Conservation (phyloP, 1,140 invertebrate species). For the Sinonovacula constricta region DNA sequence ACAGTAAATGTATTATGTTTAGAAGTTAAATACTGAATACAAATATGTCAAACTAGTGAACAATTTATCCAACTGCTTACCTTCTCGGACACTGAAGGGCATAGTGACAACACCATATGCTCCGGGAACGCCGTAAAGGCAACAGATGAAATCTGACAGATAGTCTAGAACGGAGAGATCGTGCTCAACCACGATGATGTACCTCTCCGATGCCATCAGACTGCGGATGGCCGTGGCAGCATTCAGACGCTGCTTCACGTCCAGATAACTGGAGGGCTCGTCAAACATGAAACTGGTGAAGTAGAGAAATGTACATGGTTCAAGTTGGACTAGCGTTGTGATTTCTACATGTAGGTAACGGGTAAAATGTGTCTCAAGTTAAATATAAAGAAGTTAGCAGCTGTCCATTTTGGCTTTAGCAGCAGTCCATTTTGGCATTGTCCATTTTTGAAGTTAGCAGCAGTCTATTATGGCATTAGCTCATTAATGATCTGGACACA, state of each 20-base stretch:
- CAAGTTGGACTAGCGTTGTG: no score
- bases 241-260: slow-evolving; percentile 99
- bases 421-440: no score
- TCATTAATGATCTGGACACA: no score
- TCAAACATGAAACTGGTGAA: slow-evolving; percentile 98
- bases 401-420: no score
- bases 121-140: slow-evolving; percentile 98
- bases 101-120: slow-evolving; percentile 99
- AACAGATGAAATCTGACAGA: slow-evolving; percentile 99
- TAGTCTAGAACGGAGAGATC: slow-evolving; percentile 99
- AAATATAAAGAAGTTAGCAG: no score
- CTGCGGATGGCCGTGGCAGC: slow-evolving; percentile 96
- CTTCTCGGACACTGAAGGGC: slow-evolving; percentile 99
- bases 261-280: slow-evolving; percentile 98
- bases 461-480: no score
- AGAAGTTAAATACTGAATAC: no score
- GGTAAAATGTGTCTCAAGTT: no score
- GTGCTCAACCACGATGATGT: slow-evolving; percentile 99
- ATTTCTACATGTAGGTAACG: no score
- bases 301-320: no score
- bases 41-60: neutral
- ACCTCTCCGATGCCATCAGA: slow-evolving; percentile 94
- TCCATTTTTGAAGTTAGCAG: no score
- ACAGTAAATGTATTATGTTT: no score
- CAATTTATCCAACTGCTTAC: slow-evolving; percentile 74